Base-by-base conservation (phyloP, 2,888 invertebrate species). In the Poecilobothrus nobilitatus region DNA sequence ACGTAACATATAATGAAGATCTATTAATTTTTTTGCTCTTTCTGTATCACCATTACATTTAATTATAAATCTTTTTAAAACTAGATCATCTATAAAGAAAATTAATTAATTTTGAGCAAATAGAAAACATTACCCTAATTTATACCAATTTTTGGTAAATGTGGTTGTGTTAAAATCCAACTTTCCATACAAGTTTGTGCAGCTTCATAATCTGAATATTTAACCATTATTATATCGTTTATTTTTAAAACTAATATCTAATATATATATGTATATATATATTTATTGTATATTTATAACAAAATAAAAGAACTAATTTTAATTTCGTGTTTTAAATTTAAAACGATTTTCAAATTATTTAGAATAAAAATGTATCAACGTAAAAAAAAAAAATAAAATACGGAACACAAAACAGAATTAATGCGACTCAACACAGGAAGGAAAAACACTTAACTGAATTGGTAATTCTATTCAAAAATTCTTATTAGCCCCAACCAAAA, bases 1-100 rank as follows among this genome's bases (percentile, higher is more conserved):
- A 53, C 86, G 80, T 71, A 85, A 76, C 37, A 82, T 82, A 74
- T 82, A 86, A 76, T 80, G 80, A 21, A 77, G 75, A 68, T 78
- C 77, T 69, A 81, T 72, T 70, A 81, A 74, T 62, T 76, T 76
- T 72, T 81, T 78, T 18, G 80, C 75, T 21, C 74, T 74, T 63
- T 76, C 76, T 67, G 78, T 63, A 70, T 81, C 77, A 22, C 77
- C 77, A n/a, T 77, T 74, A 68, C 76, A 75, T 65, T 76, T 74
- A 69, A 77, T 76, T 69, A 80, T 73, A 69, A 78, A 80, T 2
- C 80, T 75, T 1, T 73, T 73, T 65, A 80, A 68, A 0, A 79
- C 70, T 63, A 76, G 74, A n/a, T 73, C 74, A 65, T 79, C 80
- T 79, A 62, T 27, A 34, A 41, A 27, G 5, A 69, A 66, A 33